A percentile compares a stretch with the other conserved stretches of the same genome.
Conservation (phyloP, 2,888 invertebrate species). For the Odontocerum albicorne region DNA sequence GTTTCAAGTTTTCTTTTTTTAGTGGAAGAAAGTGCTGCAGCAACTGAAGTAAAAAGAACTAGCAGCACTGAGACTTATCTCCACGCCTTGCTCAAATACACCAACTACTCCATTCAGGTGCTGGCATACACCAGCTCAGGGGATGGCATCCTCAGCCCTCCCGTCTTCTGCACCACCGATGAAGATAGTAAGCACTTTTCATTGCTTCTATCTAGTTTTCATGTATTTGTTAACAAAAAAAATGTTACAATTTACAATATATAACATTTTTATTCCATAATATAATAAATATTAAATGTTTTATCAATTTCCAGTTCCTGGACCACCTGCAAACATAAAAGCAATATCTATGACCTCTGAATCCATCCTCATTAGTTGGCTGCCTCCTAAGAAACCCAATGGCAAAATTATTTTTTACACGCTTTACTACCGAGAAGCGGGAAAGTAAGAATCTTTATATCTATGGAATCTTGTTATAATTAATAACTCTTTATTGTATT, state of each 20-base stretch:
- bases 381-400: constrained; percentile 77
- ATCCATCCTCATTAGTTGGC: constrained; percentile 83
- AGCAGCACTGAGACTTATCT: constrained; percentile 77
- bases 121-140: constrained; percentile 84
- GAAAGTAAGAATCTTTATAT: constrained; percentile 52
- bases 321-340: constrained; percentile 82
- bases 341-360: constrained; percentile 80
- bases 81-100: constrained; percentile 77
- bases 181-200: constrained; percentile 75
- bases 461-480: too few relatives aligned
- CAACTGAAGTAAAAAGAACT: constrained; percentile 76
- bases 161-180: constrained; percentile 79
- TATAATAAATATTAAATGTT: not conserved
- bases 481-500: too few relatives aligned
- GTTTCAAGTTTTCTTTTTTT: too few relatives aligned
- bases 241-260: too few relatives aligned
- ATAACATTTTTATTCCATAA: too few relatives aligned
- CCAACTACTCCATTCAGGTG: constrained; percentile 86
- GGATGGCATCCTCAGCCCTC: constrained; percentile 77
- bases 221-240: too few relatives aligned
- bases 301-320: constrained; percentile 65
- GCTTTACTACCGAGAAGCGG: constrained; percentile 74
- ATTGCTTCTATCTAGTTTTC: too few relatives aligned
- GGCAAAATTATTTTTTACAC: constrained; percentile 82
- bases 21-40: constrained; percentile 39